A percentile compares a stretch with the other conserved stretches of the same genome.
These are phyloP conservation scores for Ommatoiulus sabulosus DNA, from an alignment of 2,888 invertebrate species.

Conservation along the genomic window DNA sequence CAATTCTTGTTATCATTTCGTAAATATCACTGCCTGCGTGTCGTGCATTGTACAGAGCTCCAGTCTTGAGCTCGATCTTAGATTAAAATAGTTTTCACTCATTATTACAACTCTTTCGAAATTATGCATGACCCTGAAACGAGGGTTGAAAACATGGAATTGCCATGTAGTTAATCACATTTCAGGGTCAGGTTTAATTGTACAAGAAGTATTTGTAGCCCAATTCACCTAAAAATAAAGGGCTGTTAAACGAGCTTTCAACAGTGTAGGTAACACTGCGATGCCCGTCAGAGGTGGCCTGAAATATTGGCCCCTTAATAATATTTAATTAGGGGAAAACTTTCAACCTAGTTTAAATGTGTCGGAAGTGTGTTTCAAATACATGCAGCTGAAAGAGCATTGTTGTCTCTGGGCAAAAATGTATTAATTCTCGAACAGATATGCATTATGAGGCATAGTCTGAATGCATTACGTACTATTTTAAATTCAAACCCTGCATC, in stretches of 20 bases:
- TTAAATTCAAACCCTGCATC: neutral
- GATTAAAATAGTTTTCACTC: too few species aligned
- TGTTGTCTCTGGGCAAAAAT: neutral
- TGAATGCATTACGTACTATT: too few species aligned
- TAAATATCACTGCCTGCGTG: too few species aligned
- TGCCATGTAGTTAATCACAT: too few species aligned
- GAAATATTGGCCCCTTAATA: conserved; percentile 9
- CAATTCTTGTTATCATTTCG: too few species aligned
- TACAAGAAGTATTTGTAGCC: neutral
- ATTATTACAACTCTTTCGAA: too few species aligned
- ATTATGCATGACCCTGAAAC: too few species aligned
- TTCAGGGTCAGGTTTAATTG: neutral
- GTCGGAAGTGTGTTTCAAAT: conserved; percentile 17
- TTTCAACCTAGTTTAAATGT: conserved; percentile 22
- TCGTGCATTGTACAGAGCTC: too few species aligned
- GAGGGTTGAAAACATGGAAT: too few species aligned
- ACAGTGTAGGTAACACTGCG: conserved; percentile 12
- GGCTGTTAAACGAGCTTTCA: neutral
- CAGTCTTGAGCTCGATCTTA: too few species aligned
- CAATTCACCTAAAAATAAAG: neutral
- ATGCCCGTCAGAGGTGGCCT: neutral
- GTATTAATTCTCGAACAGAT: neutral
- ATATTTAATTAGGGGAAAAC: conserved; percentile 42
- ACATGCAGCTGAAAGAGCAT: neutral
- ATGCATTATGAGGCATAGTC: too few species aligned